Base-by-base conservation (phyloP, 2,113 vertebrate species). In the Grammomys surdaster region DNA sequence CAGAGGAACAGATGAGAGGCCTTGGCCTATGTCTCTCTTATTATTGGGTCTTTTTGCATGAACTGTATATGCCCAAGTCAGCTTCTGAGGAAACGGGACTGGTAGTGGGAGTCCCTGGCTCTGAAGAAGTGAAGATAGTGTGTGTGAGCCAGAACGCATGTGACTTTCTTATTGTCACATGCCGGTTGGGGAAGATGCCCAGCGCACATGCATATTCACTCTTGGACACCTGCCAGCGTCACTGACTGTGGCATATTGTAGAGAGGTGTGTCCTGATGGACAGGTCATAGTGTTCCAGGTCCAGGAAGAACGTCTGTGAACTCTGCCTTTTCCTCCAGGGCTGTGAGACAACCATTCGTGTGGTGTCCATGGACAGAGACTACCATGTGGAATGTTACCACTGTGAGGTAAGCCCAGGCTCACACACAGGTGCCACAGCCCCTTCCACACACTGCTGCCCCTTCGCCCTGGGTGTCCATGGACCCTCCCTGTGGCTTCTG, bases 361-460 rank as follows among this genome's bases (percentile, higher is more conserved):
- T 99, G 77, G 99, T 99, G 88, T 99, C 99, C 7, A 99, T 99
- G 99, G 99, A 99, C 98, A 99, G 99, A 97, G 99, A 99, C 97
- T 99, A 99, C 98, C 99, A 99, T 0, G 99, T 99, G 98, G 99
- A 99, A 73, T 99, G 99, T 92, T 99, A 99, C 95, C 99, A 99
- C 99, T 99, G 99, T 40, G 99, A 99, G 99, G 99, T 99, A 97
- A 99, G 98, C 26, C 8, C 28, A 24, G 36, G 5, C 54, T 33
- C 31, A 20, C 20, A 3, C 0, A 8, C 22, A 48, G 80, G 48
- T 22, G 60, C 3, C 22, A 24, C 60, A 7, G 19, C 36, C 70
- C 8, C 43, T 17, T 6, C 46, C n/a, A 67, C 46, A 2, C 20
- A 1, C 0, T 0, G 51, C 3, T 28, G 56, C 28, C 69, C 22